Base-by-base conservation (phyloP, 2,888 invertebrate species). In the Pyrrhia umbra region DNA sequence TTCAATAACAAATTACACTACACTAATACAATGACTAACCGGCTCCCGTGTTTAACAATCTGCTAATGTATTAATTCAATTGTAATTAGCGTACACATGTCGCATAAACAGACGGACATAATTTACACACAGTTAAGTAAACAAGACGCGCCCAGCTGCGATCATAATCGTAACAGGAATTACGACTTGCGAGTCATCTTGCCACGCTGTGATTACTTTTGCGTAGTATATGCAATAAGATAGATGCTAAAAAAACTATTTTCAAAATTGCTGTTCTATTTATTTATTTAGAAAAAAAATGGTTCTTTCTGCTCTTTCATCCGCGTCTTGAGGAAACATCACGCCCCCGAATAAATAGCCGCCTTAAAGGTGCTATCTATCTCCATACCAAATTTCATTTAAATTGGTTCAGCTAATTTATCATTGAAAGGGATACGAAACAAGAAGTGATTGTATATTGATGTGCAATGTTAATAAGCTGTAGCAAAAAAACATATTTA, bases 91-190 rank as follows among this genome's bases (percentile, higher is more conserved):
- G 23, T 21, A 52, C 51, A 68, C 51, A 52, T 59, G 51, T 52
- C 30, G 43, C 37, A 21, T 49, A 56, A 55, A 68, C 37, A 62
- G n/a, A 21, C 13, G 13, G 39, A 54, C 47, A 42, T 37, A 8
- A 49, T 45, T 60, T 54, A 34, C 50, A 55, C 50, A 66, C 15
- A 52, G 51, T 75, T 61, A 52, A 20, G 42, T 60, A 73, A 39
- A 59, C 49, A 65, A 47, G 60, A 42, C 61, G 52, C 25, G 39
- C 60, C 47, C 85, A 85, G 79, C 81, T 85, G 86, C 57, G 77
- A 79, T 78, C 82, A 81, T 87, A 84, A 86, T 87, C 86, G 83
- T 85, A 82, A 80, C 81, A 68, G 68, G 80, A 80, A 82, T 87
- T 86, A 87, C 80, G 87, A 81, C 74, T 80, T 77, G 82, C 80